These are phyloP conservation scores for Cheilosia scutellata DNA, from an alignment of 2,888 invertebrate species.

Conservation along the genomic window DNA sequence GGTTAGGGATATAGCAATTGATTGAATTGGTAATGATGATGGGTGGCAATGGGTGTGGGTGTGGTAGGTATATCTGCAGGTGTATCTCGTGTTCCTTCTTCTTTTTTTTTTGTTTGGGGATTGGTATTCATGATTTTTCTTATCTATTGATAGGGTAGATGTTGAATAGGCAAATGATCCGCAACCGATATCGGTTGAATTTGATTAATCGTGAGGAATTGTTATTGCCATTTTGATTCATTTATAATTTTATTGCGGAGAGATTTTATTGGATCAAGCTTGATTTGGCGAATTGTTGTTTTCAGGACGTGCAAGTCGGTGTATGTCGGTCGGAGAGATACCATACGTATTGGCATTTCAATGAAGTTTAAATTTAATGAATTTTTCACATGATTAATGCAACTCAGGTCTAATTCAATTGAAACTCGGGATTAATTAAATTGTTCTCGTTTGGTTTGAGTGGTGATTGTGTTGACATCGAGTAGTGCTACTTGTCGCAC, in stretches of 20 bases:
- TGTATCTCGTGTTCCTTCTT: conserved; percentile 46
- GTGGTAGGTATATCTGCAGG: conserved; percentile 46
- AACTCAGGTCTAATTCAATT: too few species aligned
- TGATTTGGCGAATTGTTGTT: conserved; percentile 49
- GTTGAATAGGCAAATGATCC: conserved; percentile 52
- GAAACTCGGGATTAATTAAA: too few species aligned
- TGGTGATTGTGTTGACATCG: too few species aligned
- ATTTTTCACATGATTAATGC: too few species aligned
- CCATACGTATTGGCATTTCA: too few species aligned
- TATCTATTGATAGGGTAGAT: conserved; percentile 20
- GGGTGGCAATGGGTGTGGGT: conserved; percentile 20
- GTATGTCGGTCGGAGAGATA: too few species aligned
- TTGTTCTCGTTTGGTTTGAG: too few species aligned
- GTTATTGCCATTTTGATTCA: conserved; percentile 73
- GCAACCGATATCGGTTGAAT: conserved; percentile 65
- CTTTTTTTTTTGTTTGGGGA: conserved; percentile 12
- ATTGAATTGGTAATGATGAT: conserved; percentile 75
- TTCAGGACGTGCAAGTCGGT: neutral
- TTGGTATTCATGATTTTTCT: conserved; percentile 63
- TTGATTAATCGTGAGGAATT: conserved; percentile 73
- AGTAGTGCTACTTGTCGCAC: too few species aligned
- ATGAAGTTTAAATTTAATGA: too few species aligned
- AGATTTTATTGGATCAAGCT: conserved; percentile 50
- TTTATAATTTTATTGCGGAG: conserved; percentile 68
- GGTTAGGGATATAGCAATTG: conserved; percentile 62